Evolutionary conservation across 2,113 vertebrate species (phyloP), one percentile per base, ranked within the genome.

Genomic region (Oncorhynchus nerka): DNA sequence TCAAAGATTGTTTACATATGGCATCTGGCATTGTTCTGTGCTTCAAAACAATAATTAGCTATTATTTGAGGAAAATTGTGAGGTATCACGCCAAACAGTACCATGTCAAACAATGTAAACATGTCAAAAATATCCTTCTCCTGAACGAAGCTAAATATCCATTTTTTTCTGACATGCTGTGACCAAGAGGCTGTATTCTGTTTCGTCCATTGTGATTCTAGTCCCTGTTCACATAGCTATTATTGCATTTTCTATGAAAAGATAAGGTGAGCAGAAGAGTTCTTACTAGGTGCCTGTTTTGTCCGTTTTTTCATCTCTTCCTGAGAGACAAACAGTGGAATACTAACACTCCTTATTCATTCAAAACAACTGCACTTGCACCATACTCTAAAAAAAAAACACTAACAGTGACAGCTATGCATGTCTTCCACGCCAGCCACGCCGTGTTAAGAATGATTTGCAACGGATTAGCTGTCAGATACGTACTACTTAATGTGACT

Each of bases 1-100:
- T 79, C 85, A 83, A 34, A 74, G 70, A 55, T 59, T 84, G 68
- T 87, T 88, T 81, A 81, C 81, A 75, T 78, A 8, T 32, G 59
- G 20, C 32, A 68, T 9, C 45, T 73, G 59, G 20, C 24, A 51
- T 84, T 34, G n/a, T 67, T 76, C 75, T 68, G 22, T n/a, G 26
- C 28, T 70, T 75, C 61, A 45, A 70, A 30, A 71, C 84, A 75
- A 26, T 48, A 3, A 20, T 67, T 16, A 30, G 62, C 28, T 11
- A 30, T 67, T 19, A 30, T 30, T 16, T 45, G 9, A 45, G 39
- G 39, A 12, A 11, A 11, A 45, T 45, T 45, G 39, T 45, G 39
- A 12, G 39, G 39, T 8, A 39, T 9, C 34, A 13, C 16, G 26
- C 13, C 12, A 12, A 6, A 13, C 34, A 39, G 51, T 16, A 55